These are phyloP conservation scores for Onychostoma macrolepis DNA, from an alignment of 2,113 vertebrate genomes.

Conservation along the genomic window DNA sequence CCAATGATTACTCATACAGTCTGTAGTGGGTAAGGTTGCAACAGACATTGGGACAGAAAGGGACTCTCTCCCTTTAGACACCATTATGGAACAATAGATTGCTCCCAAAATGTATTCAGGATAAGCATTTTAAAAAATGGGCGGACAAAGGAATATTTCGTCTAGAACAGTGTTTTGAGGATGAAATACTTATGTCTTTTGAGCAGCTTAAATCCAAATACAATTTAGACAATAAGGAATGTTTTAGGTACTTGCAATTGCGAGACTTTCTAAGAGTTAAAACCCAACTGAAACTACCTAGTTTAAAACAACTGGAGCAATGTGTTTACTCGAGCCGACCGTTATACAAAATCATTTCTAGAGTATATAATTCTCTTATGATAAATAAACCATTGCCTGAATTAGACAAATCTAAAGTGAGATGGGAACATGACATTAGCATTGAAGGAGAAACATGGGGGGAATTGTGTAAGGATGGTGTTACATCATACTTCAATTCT, in stretches of 20 bases:
- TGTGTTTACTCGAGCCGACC: neutral
- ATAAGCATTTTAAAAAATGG: neutral
- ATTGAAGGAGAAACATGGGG: neutral
- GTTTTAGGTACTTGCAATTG: neutral
- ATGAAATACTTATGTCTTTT: neutral
- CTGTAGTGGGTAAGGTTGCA: neutral
- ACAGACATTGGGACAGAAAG: neutral
- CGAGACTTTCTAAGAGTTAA: neutral
- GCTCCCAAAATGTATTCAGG: neutral
- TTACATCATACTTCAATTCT: constrained; percentile 74
- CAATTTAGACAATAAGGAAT: neutral
- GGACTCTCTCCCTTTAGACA: neutral
- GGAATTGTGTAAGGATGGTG: constrained; percentile 60
- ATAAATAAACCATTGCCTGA: neutral
- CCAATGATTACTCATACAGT: neutral
- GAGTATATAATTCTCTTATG: neutral
- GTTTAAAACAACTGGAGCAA: neutral
- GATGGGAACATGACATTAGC: neutral
- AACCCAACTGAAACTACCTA: neutral
- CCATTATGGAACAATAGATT: neutral
- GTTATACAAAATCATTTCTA: neutral
- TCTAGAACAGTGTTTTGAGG: neutral
- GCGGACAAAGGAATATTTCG: neutral
- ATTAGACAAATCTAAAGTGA: neutral
- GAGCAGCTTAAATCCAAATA: neutral